Evolutionary conservation across 1,140 invertebrate species (phyloP).

Genomic region (Drosophila obscura): DNA sequence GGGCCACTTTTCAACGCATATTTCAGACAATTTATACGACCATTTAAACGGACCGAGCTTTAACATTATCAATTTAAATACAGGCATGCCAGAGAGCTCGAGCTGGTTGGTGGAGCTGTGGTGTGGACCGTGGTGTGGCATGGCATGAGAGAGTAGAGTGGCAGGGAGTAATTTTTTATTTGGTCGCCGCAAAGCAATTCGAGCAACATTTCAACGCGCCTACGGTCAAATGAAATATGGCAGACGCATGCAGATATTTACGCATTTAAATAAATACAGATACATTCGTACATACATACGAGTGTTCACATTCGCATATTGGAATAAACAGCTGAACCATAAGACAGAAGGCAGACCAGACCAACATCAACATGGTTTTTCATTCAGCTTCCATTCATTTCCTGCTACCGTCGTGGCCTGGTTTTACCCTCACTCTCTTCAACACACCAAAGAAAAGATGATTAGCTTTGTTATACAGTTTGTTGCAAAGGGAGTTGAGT

Average conservation of each 20-base stretch:
- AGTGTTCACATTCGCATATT: conserved; percentile 46
- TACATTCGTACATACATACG: not conserved
- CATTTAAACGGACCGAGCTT: conserved; percentile 48
- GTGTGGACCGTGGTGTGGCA: not conserved
- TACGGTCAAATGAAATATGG: conserved; percentile 75
- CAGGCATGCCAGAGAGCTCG: conserved; percentile 8
- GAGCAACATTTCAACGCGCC: conserved; percentile 71
- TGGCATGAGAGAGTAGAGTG: no score
- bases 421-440: conserved; percentile 22
- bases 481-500: no score
- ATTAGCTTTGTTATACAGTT: conserved; percentile 20
- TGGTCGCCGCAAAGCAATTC: conserved; percentile 48
- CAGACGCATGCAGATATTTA: conserved; percentile 71
- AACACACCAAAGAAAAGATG: conserved; percentile 1
- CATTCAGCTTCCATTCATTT: conserved; percentile 65
- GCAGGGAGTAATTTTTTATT: conserved; percentile 47
- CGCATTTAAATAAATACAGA: conserved; percentile 73
- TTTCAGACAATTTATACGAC: conserved; percentile 43
- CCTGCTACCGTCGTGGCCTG: conserved; percentile 64
- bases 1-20: conserved; percentile 49
- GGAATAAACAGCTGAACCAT: conserved; percentile 49
- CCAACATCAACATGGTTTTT: conserved; percentile 67
- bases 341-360: conserved; percentile 17
- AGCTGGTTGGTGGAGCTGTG: not conserved
- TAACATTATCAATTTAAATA: conserved; percentile 66